Percentiles rank a stretch among this genome's conserved stretches.
phyloP scores from a whole-genome alignment of 2,797 vertebrate genomes.

The Anguilla megastoma region DNA sequence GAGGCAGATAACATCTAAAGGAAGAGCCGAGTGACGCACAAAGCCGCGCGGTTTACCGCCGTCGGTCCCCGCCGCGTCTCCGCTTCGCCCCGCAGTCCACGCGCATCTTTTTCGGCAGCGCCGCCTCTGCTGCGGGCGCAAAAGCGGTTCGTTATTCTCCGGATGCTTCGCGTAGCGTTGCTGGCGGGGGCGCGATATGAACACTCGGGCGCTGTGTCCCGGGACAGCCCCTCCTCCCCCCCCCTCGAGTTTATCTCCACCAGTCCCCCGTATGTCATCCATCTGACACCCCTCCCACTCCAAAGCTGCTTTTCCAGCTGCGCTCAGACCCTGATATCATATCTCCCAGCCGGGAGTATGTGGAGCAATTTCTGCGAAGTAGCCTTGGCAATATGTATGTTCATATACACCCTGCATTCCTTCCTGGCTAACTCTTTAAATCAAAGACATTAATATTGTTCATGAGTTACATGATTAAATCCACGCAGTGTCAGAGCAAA shows the following conservation, averaged over 20 bases:
- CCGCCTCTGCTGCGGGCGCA: background rate
- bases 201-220: background rate
- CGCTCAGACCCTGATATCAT: background rate
- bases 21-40: too few species aligned
- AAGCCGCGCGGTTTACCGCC: too few species aligned
- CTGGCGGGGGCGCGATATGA: background rate
- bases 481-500: background rate
- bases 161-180: background rate
- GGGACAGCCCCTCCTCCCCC: background rate
- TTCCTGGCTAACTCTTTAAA: background rate
- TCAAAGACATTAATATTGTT: too few species aligned
- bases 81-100: background rate
- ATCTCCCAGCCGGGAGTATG: slow-evolving; percentile 7
- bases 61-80: background rate
- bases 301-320: slow-evolving; percentile 8
- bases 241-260: slow-evolving; percentile 43
- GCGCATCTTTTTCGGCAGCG: background rate
- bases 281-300: background rate
- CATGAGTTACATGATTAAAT: background rate
- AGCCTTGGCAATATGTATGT: background rate
- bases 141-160: background rate
- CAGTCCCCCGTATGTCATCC: slow-evolving; percentile 35
- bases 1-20: background rate
- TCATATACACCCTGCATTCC: background rate
- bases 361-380: background rate